These are phyloP conservation scores for Meta bourneti DNA, from an alignment of 2,888 invertebrate species.

Conservation along the genomic window DNA sequence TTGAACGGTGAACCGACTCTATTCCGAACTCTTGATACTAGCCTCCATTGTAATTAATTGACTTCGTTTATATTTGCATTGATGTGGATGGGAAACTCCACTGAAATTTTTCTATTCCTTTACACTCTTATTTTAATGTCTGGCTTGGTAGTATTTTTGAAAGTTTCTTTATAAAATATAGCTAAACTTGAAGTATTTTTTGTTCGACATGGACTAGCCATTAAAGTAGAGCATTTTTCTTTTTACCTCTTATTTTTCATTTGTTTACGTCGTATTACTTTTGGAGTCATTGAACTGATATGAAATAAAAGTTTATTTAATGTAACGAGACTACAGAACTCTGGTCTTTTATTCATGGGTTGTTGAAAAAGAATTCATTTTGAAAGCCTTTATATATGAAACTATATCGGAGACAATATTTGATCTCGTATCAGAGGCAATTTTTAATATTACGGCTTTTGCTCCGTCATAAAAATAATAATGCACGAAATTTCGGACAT, in stretches of 20 bases:
- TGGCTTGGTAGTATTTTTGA: conserved; percentile 16
- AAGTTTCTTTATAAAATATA: conserved; percentile 37
- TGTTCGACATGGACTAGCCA: conserved; percentile 16
- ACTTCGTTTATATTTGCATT: conserved; percentile 63
- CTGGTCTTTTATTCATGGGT: too few relatives aligned
- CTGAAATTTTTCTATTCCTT: conserved; percentile 12
- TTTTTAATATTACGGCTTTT: too few relatives aligned
- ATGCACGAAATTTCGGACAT: too few relatives aligned
- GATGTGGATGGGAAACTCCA: background rate
- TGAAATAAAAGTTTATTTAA: background rate
- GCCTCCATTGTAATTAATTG: conserved; percentile 59
- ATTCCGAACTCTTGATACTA: conserved; percentile 23
- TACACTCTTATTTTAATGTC: conserved; percentile 28
- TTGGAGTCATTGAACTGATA: background rate
- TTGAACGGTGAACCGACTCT: conserved; percentile 21
- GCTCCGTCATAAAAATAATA: too few relatives aligned
- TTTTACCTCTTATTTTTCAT: background rate
- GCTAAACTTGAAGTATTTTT: conserved; percentile 23
- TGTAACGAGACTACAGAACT: background rate
- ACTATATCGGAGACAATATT: too few relatives aligned
- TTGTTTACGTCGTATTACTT: background rate
- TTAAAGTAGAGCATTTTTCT: conserved; percentile 5
- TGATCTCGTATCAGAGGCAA: too few relatives aligned
- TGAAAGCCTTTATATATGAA: too few relatives aligned
- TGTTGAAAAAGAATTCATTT: too few relatives aligned